phyloP scores from a whole-genome alignment of 1,140 invertebrate genomes.

The Homarus americanus region DNA sequence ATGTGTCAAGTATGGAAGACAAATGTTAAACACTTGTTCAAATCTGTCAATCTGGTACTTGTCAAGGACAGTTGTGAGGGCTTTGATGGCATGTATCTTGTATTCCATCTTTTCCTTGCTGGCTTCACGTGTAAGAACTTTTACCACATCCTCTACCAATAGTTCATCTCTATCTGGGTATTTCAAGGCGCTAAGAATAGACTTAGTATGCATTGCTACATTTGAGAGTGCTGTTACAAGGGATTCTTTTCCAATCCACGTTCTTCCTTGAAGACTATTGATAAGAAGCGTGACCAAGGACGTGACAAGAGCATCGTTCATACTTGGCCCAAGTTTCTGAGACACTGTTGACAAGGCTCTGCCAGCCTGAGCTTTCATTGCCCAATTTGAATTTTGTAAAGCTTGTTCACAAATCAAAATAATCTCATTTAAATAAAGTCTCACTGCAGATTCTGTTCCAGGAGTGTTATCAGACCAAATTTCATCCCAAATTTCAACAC shows the following conservation, averaged over 20 bases:
- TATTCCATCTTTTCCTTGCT: constrained; percentile 88
- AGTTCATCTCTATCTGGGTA: constrained; percentile 62
- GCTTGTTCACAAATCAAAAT: constrained; percentile 84
- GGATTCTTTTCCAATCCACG: constrained; percentile 92
- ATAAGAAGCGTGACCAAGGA: constrained; percentile 85
- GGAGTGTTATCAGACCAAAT: constrained; percentile 93
- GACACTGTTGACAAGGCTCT: constrained; percentile 89
- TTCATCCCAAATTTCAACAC: constrained; percentile 85
- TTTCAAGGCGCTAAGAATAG: constrained; percentile 83
- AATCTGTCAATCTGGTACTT: constrained; percentile 87
- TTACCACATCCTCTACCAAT: constrained; percentile 80
- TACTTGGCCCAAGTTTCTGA: constrained; percentile 83
- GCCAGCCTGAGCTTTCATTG: constrained; percentile 90
- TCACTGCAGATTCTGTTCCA: constrained; percentile 89
- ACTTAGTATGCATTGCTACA: constrained; percentile 81
- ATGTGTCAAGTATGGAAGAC: constrained; percentile 76
- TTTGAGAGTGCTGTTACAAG: constrained; percentile 86
- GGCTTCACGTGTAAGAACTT: constrained; percentile 87
- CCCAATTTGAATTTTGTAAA: constrained; percentile 90
- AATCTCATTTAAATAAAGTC: constrained; percentile 87
- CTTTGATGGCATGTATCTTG: constrained; percentile 85
- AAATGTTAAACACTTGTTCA: constrained; percentile 85
- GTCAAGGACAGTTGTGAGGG: constrained; percentile 86
- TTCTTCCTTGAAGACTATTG: constrained; percentile 88
- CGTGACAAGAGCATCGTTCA: constrained; percentile 84